Evolutionary conservation across 37 sponge, comb jelly and placozoan species (phyloP).

Genomic region (Crambe crambe): DNA sequence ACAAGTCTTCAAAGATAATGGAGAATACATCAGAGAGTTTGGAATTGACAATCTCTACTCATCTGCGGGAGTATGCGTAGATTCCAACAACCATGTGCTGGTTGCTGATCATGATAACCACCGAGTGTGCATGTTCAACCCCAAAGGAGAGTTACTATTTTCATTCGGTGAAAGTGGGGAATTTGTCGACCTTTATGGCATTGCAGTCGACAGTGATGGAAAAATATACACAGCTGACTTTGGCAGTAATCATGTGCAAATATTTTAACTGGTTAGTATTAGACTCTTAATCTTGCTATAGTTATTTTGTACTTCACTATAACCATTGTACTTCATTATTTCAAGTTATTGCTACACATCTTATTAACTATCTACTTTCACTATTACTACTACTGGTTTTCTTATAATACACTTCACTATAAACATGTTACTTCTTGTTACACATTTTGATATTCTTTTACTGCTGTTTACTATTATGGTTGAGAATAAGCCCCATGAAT

Average conservation of each 20-base stretch:
- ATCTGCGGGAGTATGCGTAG: not conserved
- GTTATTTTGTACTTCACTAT: too few relatives aligned
- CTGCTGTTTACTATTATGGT: too few relatives aligned
- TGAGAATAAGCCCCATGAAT: too few relatives aligned
- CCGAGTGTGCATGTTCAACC: not conserved
- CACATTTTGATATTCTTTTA: too few relatives aligned
- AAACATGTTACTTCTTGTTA: too few relatives aligned
- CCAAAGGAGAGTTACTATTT: not conserved
- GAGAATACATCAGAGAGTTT: not conserved
- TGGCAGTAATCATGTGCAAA: conserved; percentile 47
- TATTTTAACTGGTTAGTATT: too few relatives aligned
- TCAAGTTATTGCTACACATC: too few relatives aligned
- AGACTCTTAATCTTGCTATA: too few relatives aligned
- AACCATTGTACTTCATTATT: too few relatives aligned
- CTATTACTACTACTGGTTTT: too few relatives aligned
- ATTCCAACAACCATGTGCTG: not conserved
- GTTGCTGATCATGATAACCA: not conserved
- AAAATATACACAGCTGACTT: conserved; percentile 62
- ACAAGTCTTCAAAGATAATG: not conserved
- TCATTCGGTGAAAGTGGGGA: conserved; percentile 44
- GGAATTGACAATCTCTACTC: not conserved
- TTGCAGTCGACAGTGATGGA: conserved; percentile 38
- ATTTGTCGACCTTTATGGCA: conserved; percentile 44
- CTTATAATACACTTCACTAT: too few relatives aligned
- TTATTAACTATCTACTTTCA: too few relatives aligned